Evolutionary conservation across 2,113 vertebrate genomes (phyloP).

Genomic region (Clarias batrachus): DNA sequence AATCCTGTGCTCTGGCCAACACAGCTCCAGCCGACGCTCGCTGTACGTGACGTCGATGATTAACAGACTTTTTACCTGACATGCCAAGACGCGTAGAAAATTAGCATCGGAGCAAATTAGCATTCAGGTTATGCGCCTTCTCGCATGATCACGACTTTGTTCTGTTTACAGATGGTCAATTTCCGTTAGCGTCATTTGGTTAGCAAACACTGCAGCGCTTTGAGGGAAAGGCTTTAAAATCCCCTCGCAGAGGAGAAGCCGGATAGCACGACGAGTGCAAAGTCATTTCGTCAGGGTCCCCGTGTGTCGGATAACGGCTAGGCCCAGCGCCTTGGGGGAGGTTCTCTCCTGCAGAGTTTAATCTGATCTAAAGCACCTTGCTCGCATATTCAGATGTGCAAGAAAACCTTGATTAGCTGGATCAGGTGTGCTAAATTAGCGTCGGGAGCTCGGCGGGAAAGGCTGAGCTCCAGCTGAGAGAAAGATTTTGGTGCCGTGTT

Average conservation of each 20-base stretch:
- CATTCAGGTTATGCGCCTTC: slow-evolving; percentile 63
- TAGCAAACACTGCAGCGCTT: not conserved
- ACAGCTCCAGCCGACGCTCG: slow-evolving; percentile 58
- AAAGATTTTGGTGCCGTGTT: not conserved
- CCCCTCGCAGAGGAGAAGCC: not conserved
- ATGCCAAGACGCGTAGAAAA: slow-evolving; percentile 57
- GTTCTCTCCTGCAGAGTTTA: not conserved
- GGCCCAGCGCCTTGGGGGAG: not conserved
- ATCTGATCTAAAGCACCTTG: slow-evolving; percentile 28
- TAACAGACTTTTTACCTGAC: slow-evolving; percentile 69
- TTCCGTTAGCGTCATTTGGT: not conserved
- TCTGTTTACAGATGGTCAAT: slow-evolving; percentile 4
- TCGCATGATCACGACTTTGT: not conserved
- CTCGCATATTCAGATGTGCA: slow-evolving; percentile 7
- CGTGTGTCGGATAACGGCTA: not conserved
- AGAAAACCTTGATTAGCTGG: slow-evolving; percentile 32
- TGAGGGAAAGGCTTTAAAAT: not conserved
- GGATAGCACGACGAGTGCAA: not conserved
- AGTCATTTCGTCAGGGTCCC: slow-evolving; percentile 5
- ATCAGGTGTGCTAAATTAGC: slow-evolving; percentile 33
- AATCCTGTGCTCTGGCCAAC: slow-evolving; percentile 69
- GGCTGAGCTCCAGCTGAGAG: not conserved
- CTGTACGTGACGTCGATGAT: slow-evolving; percentile 66
- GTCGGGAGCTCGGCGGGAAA: not conserved
- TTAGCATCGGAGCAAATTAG: slow-evolving; percentile 64